Base-by-base conservation (phyloP, 2,113 vertebrate species). In the Osmerus eperlanus region DNA sequence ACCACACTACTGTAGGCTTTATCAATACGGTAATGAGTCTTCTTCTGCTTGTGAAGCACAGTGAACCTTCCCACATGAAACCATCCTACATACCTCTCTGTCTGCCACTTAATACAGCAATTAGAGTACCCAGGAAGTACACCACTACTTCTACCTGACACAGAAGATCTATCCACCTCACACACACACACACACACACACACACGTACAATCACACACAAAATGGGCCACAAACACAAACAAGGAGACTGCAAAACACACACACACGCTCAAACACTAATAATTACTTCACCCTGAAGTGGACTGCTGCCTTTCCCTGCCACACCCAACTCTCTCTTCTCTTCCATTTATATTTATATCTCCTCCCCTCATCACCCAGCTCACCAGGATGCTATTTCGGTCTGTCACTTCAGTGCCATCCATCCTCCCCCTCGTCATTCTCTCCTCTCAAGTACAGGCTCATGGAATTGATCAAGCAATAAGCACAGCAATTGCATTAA, bases 11-110 rank as follows among this genome's bases (percentile, higher is more conserved):
- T 68, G 76, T 68, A 72, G 55, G 78, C 63, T 83, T 84, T 84
- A 84, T 89, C 88, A 88, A 84, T 84, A 79, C 78, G 79, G 85
- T 81, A 78, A 89, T 91, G 89, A 90, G 84, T 88, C 85, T 89
- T 76, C 63, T 52, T 69, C 71, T 74, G 71, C 74, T 75, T 77
- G 81, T 84, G 74, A 82, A 84, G 78, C 81, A 79, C 81, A 85
- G 80, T 79, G 80, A 81, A 77, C 78, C 73, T 73, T 82, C 70
- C 68, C 74, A 73, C 86, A 80, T 88, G 89, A 84, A 87, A 82
- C 83, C 81, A 79, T 87, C 56, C 64, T 77, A 83, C 85, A 89
- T 85, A 86, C 89, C 83, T 85, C 70, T 76, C 81, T 81, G 76
- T 82, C 67, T 75, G 78, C 74, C 84, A 87, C 83, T 88, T 88